Conservation (phyloP, 1,140 invertebrate species). For the Meloidogyne hapla region DNA sequence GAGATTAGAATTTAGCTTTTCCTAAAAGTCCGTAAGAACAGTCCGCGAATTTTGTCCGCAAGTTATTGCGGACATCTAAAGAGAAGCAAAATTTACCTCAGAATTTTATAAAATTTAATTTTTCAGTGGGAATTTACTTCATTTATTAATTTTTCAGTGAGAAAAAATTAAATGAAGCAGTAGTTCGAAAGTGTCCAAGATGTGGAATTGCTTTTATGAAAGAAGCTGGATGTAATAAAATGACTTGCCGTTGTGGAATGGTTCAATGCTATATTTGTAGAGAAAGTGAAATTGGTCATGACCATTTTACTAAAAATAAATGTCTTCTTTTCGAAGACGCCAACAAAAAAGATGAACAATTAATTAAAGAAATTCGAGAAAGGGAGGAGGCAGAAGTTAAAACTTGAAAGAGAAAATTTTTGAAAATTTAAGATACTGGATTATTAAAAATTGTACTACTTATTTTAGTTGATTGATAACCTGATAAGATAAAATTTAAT, state of each 20-base stretch:
- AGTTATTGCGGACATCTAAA: no score
- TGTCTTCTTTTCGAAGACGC: constrained; percentile 40
- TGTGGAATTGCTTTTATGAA: constrained; percentile 10
- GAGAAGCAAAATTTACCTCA: no score
- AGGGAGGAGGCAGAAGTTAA: neutral
- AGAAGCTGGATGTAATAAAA: neutral
- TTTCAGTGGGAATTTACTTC: no score
- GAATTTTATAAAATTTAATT: no score
- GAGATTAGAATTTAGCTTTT: neutral
- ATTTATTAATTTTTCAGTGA: no score
- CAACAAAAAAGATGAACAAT: constrained; percentile 17
- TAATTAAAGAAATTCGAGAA: constrained; percentile 27
- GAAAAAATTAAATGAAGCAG: constrained; percentile 11
- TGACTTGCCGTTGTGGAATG: constrained; percentile 19
- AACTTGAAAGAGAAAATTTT: no score
- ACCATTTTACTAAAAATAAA: constrained; percentile 16
- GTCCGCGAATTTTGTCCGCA: neutral
- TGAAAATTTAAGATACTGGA: no score
- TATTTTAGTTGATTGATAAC: no score
- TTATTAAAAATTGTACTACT: no score
- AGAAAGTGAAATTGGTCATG: neutral
- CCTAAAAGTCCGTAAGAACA: no score
- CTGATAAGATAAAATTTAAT: no score
- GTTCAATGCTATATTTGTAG: constrained; percentile 9
- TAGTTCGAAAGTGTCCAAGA: neutral